Evolutionary conservation across 2,113 vertebrate genomes (phyloP).

Genomic region (Hassar affinis): DNA sequence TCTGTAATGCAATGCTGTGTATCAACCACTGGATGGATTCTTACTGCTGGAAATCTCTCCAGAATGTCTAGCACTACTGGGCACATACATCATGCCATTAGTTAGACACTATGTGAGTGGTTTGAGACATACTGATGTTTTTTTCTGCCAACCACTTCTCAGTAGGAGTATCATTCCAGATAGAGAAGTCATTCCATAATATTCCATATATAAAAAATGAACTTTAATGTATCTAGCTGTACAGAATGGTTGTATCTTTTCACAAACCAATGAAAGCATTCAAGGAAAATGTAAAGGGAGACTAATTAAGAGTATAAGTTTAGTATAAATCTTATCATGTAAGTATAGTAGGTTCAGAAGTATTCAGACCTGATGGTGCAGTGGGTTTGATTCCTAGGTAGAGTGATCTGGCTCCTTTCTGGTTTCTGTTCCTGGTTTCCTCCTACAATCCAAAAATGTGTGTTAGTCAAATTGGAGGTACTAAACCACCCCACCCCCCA

Average conservation of each 20-base stretch:
- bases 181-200: constrained; percentile 25
- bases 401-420: too few relatives aligned
- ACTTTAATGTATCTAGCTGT: constrained; percentile 9
- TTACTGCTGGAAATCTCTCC: constrained; percentile 45
- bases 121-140: constrained; percentile 2
- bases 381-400: too few relatives aligned
- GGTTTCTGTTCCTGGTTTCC: too few relatives aligned
- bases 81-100: constrained; percentile 39
- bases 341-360: constrained; percentile 4
- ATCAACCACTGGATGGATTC: constrained; percentile 54
- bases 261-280: not conserved
- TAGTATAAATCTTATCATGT: not conserved
- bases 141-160: not conserved
- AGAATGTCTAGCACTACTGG: constrained; percentile 51
- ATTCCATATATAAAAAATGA: constrained; percentile 12
- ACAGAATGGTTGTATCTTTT: not conserved
- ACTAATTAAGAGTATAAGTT: constrained; percentile 8
- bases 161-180: constrained; percentile 39
- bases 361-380: too few relatives aligned
- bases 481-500: too few relatives aligned
- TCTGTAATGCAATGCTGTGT: constrained; percentile 51
- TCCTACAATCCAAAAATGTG: too few relatives aligned
- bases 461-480: too few relatives aligned
- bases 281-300: constrained; percentile 17
- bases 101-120: constrained; percentile 47